Conservation (phyloP, 2,888 invertebrate genomes). For the Ptychoptera albimana region DNA sequence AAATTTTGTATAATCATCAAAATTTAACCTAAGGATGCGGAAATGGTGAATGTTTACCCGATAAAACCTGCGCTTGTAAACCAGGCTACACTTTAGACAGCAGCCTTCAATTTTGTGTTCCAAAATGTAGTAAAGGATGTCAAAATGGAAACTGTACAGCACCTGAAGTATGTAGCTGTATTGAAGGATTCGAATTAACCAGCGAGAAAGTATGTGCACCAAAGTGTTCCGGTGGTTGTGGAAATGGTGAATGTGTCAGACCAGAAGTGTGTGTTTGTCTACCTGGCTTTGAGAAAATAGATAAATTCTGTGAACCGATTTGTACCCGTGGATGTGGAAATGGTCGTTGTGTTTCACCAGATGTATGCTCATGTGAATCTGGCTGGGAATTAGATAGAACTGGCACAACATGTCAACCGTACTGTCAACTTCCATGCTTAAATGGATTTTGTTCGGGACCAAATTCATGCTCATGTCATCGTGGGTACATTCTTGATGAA, state of each 20-base stretch:
- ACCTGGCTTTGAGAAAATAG: conserved; percentile 22
- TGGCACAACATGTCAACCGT: conserved; percentile 32
- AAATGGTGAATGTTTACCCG: conserved; percentile 44
- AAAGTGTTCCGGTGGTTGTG: conserved; percentile 13
- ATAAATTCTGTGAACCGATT: conserved; percentile 4
- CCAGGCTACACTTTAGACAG: conserved; percentile 19
- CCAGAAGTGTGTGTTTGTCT: conserved; percentile 28
- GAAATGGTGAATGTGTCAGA: conserved; percentile 21
- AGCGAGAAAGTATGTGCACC: conserved; percentile 15
- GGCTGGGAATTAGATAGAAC: conserved; percentile 25
- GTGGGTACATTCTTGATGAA: conserved; percentile 34
- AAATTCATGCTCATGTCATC: conserved; percentile 41
- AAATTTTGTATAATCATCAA: too few species aligned
- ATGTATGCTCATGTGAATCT: conserved; percentile 32
- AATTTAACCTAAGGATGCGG: conserved; percentile 37
- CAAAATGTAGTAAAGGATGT: conserved; percentile 31
- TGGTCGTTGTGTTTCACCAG: conserved; percentile 32
- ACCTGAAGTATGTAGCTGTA: conserved; percentile 24
- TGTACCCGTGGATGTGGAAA: conserved; percentile 22
- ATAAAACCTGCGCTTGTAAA: conserved; percentile 44
- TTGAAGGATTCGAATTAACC: conserved; percentile 22
- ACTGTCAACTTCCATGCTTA: conserved; percentile 46
- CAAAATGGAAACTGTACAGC: conserved; percentile 35
- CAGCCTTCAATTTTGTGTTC: conserved; percentile 31
- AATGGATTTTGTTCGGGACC: conserved; percentile 52